A percentile compares a stretch with the other conserved stretches of the same genome.
Evolutionary conservation across 2,797 vertebrate genomes (phyloP).

Genomic region (Ammospiza maritima): DNA sequence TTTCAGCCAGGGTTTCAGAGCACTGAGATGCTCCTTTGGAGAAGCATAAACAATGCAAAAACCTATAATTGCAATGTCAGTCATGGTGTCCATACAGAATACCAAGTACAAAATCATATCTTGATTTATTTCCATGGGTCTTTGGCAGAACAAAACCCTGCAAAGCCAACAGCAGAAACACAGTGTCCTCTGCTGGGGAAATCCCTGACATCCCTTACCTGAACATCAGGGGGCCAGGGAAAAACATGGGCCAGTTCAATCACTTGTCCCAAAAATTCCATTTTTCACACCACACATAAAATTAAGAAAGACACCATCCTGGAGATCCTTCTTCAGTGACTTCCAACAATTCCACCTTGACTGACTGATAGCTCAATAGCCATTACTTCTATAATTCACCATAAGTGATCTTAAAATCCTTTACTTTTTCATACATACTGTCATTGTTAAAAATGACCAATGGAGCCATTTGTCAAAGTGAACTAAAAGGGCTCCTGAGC

Average conservation of each 20-base stretch:
- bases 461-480: slow-evolving; percentile 63
- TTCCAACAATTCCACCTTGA: slow-evolving; percentile 47
- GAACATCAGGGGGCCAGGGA: background rate
- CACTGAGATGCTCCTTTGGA: slow-evolving; percentile 68
- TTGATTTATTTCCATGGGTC: slow-evolving; percentile 48
- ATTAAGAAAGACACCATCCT: slow-evolving; percentile 18
- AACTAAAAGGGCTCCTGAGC: slow-evolving; percentile 53
- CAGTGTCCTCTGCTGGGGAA: slow-evolving; percentile 74
- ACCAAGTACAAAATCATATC: slow-evolving; percentile 71
- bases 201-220: background rate
- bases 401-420: slow-evolving; percentile 68
- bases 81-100: slow-evolving; percentile 77
- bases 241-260: background rate
- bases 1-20: slow-evolving; percentile 60
- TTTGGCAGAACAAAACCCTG: slow-evolving; percentile 8
- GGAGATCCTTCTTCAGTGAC: slow-evolving; percentile 44
- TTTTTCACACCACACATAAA: slow-evolving; percentile 33
- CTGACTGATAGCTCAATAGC: slow-evolving; percentile 68
- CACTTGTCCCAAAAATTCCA: background rate
- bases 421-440: slow-evolving; percentile 54
- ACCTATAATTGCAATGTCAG: slow-evolving; percentile 82
- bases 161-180: slow-evolving; percentile 44
- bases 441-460: slow-evolving; percentile 56
- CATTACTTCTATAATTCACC: slow-evolving; percentile 64
- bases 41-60: slow-evolving; percentile 80